A percentile compares a stretch with the other conserved stretches of the same genome.
These are phyloP conservation scores for Syngnathus acus DNA, from an alignment of 2,797 vertebrate species.

Conservation along the genomic window DNA sequence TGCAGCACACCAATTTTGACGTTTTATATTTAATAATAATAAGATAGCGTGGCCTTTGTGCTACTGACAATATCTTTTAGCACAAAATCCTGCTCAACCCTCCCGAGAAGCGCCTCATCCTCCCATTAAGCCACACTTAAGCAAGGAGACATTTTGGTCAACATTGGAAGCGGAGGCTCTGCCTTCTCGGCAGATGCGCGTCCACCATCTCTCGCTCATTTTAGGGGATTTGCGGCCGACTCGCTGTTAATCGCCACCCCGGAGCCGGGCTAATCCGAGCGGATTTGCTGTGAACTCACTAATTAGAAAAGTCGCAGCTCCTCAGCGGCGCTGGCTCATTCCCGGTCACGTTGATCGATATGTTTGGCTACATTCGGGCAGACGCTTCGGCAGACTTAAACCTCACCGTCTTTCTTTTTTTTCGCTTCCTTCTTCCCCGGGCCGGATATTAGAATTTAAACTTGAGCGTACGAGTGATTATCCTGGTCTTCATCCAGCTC, in stretches of 20 bases:
- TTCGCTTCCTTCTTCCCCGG: neutral
- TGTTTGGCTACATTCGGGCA: conserved; percentile 25
- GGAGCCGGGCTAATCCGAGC: conserved; percentile 61
- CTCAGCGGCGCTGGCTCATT: conserved; percentile 35
- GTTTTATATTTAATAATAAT: neutral
- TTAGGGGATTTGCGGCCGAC: conserved; percentile 29
- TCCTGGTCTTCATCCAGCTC: conserved; percentile 4
- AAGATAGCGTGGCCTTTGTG: neutral
- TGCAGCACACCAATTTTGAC: neutral
- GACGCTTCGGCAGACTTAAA: neutral
- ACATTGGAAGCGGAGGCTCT: neutral
- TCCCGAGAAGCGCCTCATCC: neutral
- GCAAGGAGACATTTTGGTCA: conserved; percentile 1
- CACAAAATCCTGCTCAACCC: neutral
- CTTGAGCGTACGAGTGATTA: conserved; percentile 3
- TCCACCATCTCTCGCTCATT: neutral
- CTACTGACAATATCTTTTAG: neutral
- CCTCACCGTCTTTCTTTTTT: neutral
- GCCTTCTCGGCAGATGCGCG: neutral
- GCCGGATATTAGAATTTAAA: neutral
- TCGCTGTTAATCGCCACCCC: conserved; percentile 58
- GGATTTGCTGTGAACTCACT: conserved; percentile 59
- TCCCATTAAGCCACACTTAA: neutral
- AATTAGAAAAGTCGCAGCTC: conserved; percentile 65
- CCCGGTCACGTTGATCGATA: conserved; percentile 42